Evolutionary conservation across 2,797 vertebrate species (phyloP).

Genomic region (Eospalax fontanierii): DNA sequence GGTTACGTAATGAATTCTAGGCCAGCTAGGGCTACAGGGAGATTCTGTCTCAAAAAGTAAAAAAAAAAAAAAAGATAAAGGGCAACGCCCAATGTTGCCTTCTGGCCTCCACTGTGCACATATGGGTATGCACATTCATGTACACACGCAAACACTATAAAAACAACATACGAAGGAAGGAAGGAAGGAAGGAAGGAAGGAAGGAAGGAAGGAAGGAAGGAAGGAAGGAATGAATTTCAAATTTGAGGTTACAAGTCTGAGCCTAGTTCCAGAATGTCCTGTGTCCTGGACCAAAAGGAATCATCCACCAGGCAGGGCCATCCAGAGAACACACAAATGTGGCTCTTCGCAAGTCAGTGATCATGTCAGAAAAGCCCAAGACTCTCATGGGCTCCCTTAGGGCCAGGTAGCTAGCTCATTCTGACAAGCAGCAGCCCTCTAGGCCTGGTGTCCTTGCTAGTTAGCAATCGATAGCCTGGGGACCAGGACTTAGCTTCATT

Average conservation of each 20-base stretch:
- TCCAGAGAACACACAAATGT: conserved; percentile 41
- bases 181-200: too few species aligned
- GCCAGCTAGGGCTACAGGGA: too few species aligned
- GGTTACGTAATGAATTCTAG: too few species aligned
- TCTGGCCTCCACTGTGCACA: not conserved
- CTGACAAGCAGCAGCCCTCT: not conserved
- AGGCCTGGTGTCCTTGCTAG: not conserved
- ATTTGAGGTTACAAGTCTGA: not conserved
- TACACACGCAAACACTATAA: not conserved
- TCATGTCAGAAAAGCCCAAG: conserved; percentile 18
- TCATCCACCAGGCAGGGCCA: not conserved
- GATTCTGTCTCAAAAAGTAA: too few species aligned
- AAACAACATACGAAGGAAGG: not conserved
- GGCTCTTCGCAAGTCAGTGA: not conserved
- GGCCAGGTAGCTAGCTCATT: conserved; percentile 43
- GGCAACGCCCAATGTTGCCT: too few species aligned
- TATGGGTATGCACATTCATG: not conserved
- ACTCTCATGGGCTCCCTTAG: not conserved
- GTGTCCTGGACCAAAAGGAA: not conserved
- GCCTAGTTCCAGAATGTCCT: not conserved
- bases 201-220: too few species aligned
- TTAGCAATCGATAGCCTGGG: not conserved
- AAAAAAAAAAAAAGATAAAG: not conserved
- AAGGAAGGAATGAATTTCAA: not conserved
- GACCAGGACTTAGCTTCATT: not conserved